These are phyloP conservation scores for Oncorhynchus keta DNA, from an alignment of 2,113 vertebrate genomes.

Conservation along the genomic window DNA sequence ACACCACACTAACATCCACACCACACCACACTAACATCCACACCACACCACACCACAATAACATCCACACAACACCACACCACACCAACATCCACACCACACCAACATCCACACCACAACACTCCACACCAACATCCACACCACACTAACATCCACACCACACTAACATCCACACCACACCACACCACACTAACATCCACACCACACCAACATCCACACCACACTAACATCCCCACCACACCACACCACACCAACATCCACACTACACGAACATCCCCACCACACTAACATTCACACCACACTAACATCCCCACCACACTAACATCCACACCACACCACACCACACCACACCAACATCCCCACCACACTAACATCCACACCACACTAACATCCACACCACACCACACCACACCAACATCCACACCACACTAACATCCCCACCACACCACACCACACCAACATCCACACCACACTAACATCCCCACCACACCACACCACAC, in stretches of 20 bases:
- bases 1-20: background rate
- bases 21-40: too few relatives aligned
- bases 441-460: too few relatives aligned
- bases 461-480: background rate
- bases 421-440: too few relatives aligned
- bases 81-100: too few relatives aligned
- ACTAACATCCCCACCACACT: background rate
- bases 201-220: background rate
- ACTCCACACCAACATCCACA: background rate
- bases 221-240: too few relatives aligned
- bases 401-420: too few relatives aligned
- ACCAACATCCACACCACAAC: background rate
- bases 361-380: background rate
- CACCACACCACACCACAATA: too few relatives aligned
- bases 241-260: too few relatives aligned
- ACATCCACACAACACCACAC: too few relatives aligned
- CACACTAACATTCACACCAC: too few relatives aligned
- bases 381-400: background rate
- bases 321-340: background rate
- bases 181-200: background rate
- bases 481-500: too few relatives aligned
- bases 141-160: background rate
- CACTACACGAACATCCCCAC: too few relatives aligned
- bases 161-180: background rate
- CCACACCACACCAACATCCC: background rate